Conservation (phyloP, 1,140 invertebrate species). For the Andrena cerasifolii region DNA sequence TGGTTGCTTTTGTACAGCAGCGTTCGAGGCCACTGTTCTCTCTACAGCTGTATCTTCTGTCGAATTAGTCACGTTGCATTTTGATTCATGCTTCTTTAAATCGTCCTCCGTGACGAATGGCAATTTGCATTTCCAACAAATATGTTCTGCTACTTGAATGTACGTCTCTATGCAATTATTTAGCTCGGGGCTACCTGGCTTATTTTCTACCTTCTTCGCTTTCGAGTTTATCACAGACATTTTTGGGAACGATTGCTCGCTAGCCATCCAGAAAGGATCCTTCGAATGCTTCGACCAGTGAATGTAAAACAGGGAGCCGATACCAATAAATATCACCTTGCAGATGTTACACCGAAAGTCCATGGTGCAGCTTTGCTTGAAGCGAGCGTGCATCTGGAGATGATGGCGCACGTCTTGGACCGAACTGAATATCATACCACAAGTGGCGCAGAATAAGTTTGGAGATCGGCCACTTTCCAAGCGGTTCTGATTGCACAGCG, state of each 20-base stretch:
- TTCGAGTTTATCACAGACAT: constrained; percentile 48
- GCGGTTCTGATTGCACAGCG: constrained; percentile 59
- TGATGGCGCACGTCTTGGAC: constrained; percentile 70
- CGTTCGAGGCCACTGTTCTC: too few relatives aligned
- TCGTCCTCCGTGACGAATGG: constrained; percentile 63
- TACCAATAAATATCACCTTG: constrained; percentile 74
- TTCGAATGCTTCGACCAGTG: constrained; percentile 76
- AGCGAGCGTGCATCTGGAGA: constrained; percentile 63
- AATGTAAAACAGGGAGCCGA: constrained; percentile 70
- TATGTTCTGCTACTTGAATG: constrained; percentile 73
- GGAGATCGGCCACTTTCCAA: constrained; percentile 44
- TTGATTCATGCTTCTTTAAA: constrained; percentile 58
- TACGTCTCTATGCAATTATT: constrained; percentile 38
- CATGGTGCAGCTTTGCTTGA: constrained; percentile 50
- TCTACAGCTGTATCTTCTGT: not conserved
- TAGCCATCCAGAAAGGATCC: constrained; percentile 70
- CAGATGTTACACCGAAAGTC: constrained; percentile 77
- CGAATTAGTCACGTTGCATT: constrained; percentile 19
- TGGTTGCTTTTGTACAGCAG: not conserved
- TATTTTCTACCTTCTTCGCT: not conserved
- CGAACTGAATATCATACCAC: constrained; percentile 60
- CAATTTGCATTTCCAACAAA: constrained; percentile 71
- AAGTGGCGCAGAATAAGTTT: constrained; percentile 74
- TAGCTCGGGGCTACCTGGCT: constrained; percentile 13
- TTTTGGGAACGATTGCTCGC: constrained; percentile 72